Base-by-base conservation (phyloP, 2,797 vertebrate species). In the Spinus pinus region DNA sequence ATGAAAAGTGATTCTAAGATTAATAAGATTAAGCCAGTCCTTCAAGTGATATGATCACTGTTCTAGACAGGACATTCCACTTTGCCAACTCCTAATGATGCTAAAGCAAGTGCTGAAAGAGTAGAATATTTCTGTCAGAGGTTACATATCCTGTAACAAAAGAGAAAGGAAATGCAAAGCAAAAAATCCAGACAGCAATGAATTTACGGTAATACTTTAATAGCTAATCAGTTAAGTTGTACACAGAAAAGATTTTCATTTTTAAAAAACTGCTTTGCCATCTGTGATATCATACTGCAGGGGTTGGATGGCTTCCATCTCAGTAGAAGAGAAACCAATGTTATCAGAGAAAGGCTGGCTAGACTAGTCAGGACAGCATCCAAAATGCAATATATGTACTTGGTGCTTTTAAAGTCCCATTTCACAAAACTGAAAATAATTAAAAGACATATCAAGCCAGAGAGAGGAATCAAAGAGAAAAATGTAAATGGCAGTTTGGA, bases 71-170 rank as follows among this genome's bases (percentile, higher is more conserved):
- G 57, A 54, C 49, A 41, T 90, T 47, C 30, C 30, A 57, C 30
- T 77, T 64, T 94, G 35, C 46, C 67, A 80, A 0, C 13, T 73
- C 53, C 50, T 94, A 35, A 50, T 27, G 13, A 23, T 53, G 33
- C 53, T 54, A 79, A 92, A 73, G 22, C 41, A 85, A 73, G 60
- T 79, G 64, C 30, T 94, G 89, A 91, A 94, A 94, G 42, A 81
- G 12, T 20, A 75, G 47, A 88, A 78, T 31, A 39, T 67, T 78
- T 86, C 41, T n/a, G 9, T 81, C n/a, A 57, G 47, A 58, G 16
- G 25, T 51, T 69, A 72, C 31, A 37, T 47, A 62, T 35, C 7
- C 42, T 74, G 28, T 72, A 75, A 56, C 51, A 73, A 80, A 71
- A 72, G 28, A 88, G 50, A 86, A 89, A 85, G n/a, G 21, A 91